These are phyloP conservation scores for Lepidurus couesii DNA, from an alignment of 1,140 invertebrate genomes.

Conservation along the genomic window DNA sequence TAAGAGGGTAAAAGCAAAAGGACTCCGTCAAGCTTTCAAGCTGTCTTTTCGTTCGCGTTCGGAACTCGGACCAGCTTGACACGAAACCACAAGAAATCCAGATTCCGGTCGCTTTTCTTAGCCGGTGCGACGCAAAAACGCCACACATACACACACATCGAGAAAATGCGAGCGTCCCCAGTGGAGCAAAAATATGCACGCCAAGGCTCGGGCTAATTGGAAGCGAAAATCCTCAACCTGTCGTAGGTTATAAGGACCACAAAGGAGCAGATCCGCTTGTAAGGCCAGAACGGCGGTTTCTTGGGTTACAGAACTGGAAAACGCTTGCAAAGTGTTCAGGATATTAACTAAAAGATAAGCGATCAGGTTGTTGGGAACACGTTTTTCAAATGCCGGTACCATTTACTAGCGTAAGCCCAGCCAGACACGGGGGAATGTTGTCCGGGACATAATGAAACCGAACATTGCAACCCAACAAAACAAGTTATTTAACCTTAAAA, in stretches of 20 bases:
- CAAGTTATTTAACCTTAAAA: too few relatives aligned
- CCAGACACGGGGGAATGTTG: too few relatives aligned
- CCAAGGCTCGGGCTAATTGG: background rate
- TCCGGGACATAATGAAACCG: too few relatives aligned
- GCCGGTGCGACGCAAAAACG: background rate
- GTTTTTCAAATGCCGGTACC: background rate
- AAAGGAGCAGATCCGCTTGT: background rate
- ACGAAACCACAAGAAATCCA: background rate
- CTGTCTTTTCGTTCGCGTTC: background rate
- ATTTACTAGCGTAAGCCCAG: too few relatives aligned
- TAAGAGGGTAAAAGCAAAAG: background rate
- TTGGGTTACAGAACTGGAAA: background rate
- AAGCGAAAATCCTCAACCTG: background rate
- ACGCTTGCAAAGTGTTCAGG: background rate
- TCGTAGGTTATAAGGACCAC: background rate
- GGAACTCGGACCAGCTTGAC: constrained; percentile 11
- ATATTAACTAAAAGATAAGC: background rate
- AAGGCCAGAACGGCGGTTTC: background rate
- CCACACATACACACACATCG: background rate
- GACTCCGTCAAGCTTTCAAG: background rate
- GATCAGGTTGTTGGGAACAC: background rate
- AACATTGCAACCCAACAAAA: too few relatives aligned
- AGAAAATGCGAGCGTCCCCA: background rate
- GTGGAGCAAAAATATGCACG: background rate
- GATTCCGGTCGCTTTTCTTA: background rate